A percentile compares a stretch with the other conserved stretches of the same genome.
Evolutionary conservation across 2,888 invertebrate genomes (phyloP).

Genomic region (Psylliodes chrysocephalus): DNA sequence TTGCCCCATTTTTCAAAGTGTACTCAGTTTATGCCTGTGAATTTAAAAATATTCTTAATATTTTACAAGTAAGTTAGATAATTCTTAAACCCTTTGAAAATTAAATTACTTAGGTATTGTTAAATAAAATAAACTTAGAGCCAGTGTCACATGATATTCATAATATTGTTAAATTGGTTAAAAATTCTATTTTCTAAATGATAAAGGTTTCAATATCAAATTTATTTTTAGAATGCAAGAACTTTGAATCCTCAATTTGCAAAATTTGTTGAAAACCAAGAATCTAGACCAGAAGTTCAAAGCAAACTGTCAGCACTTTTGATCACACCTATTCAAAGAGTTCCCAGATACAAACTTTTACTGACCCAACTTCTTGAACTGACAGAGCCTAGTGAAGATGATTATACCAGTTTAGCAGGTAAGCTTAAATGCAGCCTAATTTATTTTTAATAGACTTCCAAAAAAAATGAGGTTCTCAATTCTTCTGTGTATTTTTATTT

Average conservation of each 20-base stretch:
- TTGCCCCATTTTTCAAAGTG: conserved; percentile 81
- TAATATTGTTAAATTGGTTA: no score
- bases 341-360: conserved; percentile 80
- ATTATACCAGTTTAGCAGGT: conserved; percentile 49
- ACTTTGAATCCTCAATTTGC: conserved; percentile 67
- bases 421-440: conserved; percentile 2
- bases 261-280: conserved; percentile 71
- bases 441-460: no score
- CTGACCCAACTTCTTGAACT: conserved; percentile 72
- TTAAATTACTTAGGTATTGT: no score
- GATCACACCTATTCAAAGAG: conserved; percentile 81
- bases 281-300: conserved; percentile 76
- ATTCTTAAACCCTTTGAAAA: no score
- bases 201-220: no score
- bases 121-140: no score
- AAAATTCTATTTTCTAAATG: no score
- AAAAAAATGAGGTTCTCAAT: no score
- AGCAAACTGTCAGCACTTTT: conserved; percentile 77
- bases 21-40: conserved; percentile 83
- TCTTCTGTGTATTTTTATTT: no score
- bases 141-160: no score
- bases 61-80: conserved; percentile 68
- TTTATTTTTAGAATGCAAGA: conserved; percentile 64
- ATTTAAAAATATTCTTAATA: conserved; percentile 71
- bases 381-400: conserved; percentile 47